These are phyloP conservation scores for Pampusana beccarii DNA, from an alignment of 2,113 vertebrate genomes.

Conservation along the genomic window DNA sequence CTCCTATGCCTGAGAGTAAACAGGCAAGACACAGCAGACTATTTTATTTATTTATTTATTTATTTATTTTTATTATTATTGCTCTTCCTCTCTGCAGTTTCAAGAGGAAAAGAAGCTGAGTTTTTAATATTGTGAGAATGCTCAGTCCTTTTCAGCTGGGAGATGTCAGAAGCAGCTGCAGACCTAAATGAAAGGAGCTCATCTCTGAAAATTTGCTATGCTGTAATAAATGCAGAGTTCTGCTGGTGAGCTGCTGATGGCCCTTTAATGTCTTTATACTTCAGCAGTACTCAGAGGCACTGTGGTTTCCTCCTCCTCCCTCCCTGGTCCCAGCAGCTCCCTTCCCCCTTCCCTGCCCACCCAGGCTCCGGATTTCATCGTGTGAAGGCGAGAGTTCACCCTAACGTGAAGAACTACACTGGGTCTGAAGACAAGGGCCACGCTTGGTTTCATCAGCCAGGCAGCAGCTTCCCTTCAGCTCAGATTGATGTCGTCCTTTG, in stretches of 20 bases:
- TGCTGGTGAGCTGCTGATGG: slow-evolving; percentile 55
- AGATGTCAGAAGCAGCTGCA: slow-evolving; percentile 64
- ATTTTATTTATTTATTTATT: slow-evolving; percentile 39
- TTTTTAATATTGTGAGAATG: slow-evolving; percentile 61
- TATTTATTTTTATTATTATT: slow-evolving; percentile 7
- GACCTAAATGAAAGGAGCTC: slow-evolving; percentile 61
- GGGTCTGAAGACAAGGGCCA: background rate
- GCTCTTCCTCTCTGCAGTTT: slow-evolving; percentile 25
- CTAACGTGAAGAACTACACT: fast-evolving
- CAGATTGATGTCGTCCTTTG: background rate
- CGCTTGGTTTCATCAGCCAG: background rate
- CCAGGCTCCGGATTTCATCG: background rate
- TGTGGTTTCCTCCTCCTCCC: fast-evolving
- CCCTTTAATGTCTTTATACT: slow-evolving; percentile 56
- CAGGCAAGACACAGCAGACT: background rate
- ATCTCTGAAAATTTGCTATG: slow-evolving; percentile 54
- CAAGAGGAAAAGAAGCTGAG: slow-evolving; percentile 23
- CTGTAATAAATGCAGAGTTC: slow-evolving; percentile 47
- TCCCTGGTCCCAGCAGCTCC: background rate
- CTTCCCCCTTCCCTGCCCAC: background rate
- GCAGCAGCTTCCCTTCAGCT: background rate
- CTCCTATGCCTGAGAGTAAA: slow-evolving; percentile 28
- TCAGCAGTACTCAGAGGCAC: background rate
- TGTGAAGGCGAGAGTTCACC: background rate
- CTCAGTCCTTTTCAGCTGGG: slow-evolving; percentile 57